Conservation (phyloP, 2,888 invertebrate genomes). For the Harmothoe impar region DNA sequence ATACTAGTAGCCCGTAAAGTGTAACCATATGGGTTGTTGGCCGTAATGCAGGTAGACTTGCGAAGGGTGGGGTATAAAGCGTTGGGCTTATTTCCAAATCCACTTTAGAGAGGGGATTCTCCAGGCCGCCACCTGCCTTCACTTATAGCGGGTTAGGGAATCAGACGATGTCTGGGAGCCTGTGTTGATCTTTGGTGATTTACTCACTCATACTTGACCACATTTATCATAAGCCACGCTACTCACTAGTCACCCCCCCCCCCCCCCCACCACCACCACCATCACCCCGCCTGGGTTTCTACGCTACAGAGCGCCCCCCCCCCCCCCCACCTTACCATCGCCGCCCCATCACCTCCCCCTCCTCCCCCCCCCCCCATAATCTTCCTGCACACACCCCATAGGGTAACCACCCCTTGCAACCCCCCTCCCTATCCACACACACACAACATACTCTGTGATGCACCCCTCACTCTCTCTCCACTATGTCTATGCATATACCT, state of each 20-base stretch:
- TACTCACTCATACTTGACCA: constrained; percentile 16
- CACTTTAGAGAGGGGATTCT: not conserved
- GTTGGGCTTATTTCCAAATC: not conserved
- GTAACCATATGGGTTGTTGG: too few species aligned
- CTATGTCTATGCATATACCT: too few species aligned
- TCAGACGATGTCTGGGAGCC: not conserved
- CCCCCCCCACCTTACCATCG: not conserved
- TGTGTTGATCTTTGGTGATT: not conserved
- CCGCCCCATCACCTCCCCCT: constrained; percentile 20
- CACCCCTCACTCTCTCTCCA: too few species aligned
- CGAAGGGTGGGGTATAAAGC: too few species aligned
- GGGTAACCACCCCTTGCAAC: not conserved
- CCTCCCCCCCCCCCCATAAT: not conserved
- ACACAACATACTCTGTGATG: too few species aligned
- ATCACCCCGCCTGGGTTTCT: not conserved
- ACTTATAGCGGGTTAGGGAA: not conserved
- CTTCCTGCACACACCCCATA: not conserved
- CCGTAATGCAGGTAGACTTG: too few species aligned
- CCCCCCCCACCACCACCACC: not conserved
- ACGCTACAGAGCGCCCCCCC: not conserved
- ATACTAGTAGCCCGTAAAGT: too few species aligned
- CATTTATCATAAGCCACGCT: not conserved
- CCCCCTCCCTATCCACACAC: too few species aligned
- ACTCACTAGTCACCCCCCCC: too few species aligned
- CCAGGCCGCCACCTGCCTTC: not conserved